Percentiles rank a stretch among this genome's conserved stretches.
These are phyloP conservation scores for Novumbra hubbsi DNA, from an alignment of 2,797 vertebrate species.

Conservation along the genomic window DNA sequence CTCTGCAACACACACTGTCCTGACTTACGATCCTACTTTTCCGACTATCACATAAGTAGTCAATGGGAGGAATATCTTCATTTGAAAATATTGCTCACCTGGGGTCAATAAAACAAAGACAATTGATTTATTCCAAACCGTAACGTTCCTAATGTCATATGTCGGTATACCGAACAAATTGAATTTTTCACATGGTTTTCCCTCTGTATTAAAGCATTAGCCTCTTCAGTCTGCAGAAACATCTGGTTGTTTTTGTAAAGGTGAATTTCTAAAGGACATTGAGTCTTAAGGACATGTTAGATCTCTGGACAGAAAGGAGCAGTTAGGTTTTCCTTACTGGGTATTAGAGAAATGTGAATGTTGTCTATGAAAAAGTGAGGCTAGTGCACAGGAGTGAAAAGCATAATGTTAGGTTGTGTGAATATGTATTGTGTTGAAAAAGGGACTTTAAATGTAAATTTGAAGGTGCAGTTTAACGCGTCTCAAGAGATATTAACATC, in stretches of 20 bases:
- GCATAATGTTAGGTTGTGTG: conserved; percentile 1
- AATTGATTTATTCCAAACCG: neutral
- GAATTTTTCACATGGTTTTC: neutral
- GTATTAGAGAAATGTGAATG: neutral
- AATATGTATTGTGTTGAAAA: neutral
- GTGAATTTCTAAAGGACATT: too few relatives aligned
- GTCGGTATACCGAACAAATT: neutral
- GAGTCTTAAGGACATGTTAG: neutral
- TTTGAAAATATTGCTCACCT: neutral
- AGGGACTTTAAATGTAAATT: too few relatives aligned
- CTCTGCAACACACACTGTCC: neutral
- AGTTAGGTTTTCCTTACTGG: neutral
- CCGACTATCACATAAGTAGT: neutral
- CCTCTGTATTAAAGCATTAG: neutral
- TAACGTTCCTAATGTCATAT: neutral
- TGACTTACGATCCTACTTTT: neutral
- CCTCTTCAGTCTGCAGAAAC: neutral
- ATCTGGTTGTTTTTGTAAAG: neutral
- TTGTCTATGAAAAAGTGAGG: neutral
- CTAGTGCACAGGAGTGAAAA: neutral
- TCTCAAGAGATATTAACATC: neutral
- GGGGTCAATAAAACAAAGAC: neutral
- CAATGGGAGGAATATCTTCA: neutral
- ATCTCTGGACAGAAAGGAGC: neutral
- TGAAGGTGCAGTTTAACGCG: neutral